These are phyloP conservation scores for Aleiodes leptofemur DNA, from an alignment of 2,888 invertebrate species.

Conservation along the genomic window DNA sequence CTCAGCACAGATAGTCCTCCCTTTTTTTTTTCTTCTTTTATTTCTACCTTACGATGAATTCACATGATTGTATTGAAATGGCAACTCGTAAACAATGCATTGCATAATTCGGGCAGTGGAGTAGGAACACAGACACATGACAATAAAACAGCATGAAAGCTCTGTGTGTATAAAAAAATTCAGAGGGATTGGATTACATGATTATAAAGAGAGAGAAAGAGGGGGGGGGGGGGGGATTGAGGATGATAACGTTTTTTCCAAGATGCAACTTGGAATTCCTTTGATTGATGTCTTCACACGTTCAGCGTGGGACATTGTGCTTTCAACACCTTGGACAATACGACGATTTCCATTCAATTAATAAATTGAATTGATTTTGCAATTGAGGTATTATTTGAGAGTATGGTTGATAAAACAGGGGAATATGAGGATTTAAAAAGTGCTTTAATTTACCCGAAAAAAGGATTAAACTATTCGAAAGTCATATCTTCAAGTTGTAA, in stretches of 20 bases:
- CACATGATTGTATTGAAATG: constrained; percentile 73
- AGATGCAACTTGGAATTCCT: constrained; percentile 8
- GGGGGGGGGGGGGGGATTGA: neutral
- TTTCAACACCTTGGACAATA: constrained; percentile 52
- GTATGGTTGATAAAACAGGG: too few species aligned
- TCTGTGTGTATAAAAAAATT: constrained; percentile 4
- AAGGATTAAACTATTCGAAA: too few species aligned
- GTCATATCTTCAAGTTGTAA: too few species aligned
- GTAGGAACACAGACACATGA: constrained; percentile 56
- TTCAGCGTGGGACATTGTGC: constrained; percentile 38
- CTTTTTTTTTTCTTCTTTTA: neutral
- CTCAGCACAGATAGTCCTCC: constrained; percentile 9
- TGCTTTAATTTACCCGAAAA: too few species aligned
- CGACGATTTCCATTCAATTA: neutral
- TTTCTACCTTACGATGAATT: constrained; percentile 46
- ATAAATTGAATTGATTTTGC: too few species aligned
- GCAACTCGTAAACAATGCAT: constrained; percentile 70
- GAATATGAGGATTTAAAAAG: too few species aligned
- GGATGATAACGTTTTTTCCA: constrained; percentile 19
- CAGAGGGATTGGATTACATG: constrained; percentile 9
- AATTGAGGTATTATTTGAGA: too few species aligned
- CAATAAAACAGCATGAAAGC: constrained; percentile 36
- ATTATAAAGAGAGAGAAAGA: constrained; percentile 11
- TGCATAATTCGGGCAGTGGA: constrained; percentile 63
- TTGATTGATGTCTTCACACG: constrained; percentile 12